These are phyloP conservation scores for Pseudachorutes palmiensis DNA, from an alignment of 1,140 invertebrate species.

Conservation along the genomic window DNA sequence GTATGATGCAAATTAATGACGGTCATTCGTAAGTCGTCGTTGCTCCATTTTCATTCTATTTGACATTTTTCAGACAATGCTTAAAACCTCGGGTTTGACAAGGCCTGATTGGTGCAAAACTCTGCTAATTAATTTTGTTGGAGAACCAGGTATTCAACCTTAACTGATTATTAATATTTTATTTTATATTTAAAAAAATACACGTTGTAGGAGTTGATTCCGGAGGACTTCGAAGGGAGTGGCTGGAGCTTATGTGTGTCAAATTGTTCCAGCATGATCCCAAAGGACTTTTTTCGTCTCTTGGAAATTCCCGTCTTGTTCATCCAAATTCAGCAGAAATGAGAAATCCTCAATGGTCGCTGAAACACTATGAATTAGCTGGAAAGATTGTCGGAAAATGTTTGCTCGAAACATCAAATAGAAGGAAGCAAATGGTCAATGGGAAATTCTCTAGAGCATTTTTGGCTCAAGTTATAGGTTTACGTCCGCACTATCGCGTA, in stretches of 20 bases:
- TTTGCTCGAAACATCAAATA: constrained; percentile 83
- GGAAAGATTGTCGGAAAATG: constrained; percentile 88
- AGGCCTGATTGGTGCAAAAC: too few relatives aligned
- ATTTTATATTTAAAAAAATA: not conserved
- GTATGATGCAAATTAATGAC: too few relatives aligned
- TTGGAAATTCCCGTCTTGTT: constrained; percentile 53
- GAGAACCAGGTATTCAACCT: constrained; percentile 72
- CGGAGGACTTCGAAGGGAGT: constrained; percentile 83
- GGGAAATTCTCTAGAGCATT: constrained; percentile 84
- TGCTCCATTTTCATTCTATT: too few relatives aligned
- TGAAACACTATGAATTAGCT: constrained; percentile 87
- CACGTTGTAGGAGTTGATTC: constrained; percentile 66
- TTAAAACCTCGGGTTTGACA: too few relatives aligned
- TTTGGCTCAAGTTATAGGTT: constrained; percentile 83
- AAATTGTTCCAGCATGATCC: constrained; percentile 61
- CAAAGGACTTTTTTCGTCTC: constrained; percentile 67
- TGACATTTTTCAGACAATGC: too few relatives aligned
- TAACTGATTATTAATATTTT: constrained; percentile 40
- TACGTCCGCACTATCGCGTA: constrained; percentile 52
- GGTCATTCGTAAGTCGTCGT: too few relatives aligned
- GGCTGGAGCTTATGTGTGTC: constrained; percentile 83
- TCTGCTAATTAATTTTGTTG: constrained; percentile 77
- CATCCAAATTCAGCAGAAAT: constrained; percentile 66
- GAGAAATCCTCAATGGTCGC: constrained; percentile 60
- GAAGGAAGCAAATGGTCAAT: constrained; percentile 73